phyloP scores from a whole-genome alignment of 2,113 vertebrate genomes.

The Cheirogaleus medius region DNA sequence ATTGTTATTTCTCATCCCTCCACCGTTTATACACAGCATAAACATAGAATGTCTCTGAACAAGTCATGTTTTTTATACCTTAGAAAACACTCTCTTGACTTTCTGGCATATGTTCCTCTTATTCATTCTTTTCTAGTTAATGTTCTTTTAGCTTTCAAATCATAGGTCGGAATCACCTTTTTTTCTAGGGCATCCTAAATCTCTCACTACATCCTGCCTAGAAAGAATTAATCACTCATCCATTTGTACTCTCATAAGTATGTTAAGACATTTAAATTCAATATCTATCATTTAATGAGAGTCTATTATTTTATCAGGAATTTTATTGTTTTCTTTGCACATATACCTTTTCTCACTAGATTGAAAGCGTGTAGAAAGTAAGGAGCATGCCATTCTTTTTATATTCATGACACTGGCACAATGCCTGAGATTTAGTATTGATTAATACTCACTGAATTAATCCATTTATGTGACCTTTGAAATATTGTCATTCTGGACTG shows the following conservation, averaged over 20 bases:
- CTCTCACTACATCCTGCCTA: background rate
- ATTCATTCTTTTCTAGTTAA: background rate
- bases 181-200: background rate
- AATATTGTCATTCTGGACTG: background rate
- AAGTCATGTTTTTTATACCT: background rate
- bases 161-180: background rate
- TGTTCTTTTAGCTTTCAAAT: slow-evolving; percentile 13
- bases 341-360: background rate
- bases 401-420: background rate
- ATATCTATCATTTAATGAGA: background rate
- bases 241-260: background rate
- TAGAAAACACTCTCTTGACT: background rate
- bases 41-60: background rate
- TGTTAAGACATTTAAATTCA: background rate
- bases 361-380: background rate
- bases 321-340: background rate
- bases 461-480: slow-evolving; percentile 7
- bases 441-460: slow-evolving; percentile 43
- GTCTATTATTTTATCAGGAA: background rate
- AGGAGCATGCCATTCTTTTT: background rate
- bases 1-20: background rate
- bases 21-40: background rate
- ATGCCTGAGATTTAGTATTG: background rate
- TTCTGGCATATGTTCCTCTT: background rate
- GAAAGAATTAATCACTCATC: background rate